Percentiles rank a stretch among this genome's conserved stretches.
Evolutionary conservation across 2,113 vertebrate species (phyloP).

Genomic region (Saguinus midas): DNA sequence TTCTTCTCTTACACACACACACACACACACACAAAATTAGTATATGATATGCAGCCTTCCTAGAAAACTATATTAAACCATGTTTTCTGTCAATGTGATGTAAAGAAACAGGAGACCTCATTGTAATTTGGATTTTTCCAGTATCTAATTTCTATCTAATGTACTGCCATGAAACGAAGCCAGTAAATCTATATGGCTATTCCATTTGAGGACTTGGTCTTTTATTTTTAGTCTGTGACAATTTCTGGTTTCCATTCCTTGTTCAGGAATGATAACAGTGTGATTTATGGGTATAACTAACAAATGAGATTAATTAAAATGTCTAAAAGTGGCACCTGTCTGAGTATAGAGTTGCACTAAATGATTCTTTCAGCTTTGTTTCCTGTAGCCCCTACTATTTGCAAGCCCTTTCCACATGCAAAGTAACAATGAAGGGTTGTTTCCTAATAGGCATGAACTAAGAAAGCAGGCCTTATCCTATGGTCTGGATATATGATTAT

Average conservation of each 20-base stretch:
- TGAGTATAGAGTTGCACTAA: slow-evolving; percentile 92
- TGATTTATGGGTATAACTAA: slow-evolving; percentile 96
- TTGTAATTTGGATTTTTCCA: slow-evolving; percentile 96
- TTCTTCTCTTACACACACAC: slow-evolving; percentile 33
- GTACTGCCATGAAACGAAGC: slow-evolving; percentile 90
- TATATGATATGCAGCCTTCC: slow-evolving; percentile 56
- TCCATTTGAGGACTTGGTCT: slow-evolving; percentile 81
- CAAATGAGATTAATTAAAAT: slow-evolving; percentile 99
- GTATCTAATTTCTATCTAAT: slow-evolving; percentile 91
- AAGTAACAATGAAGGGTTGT: slow-evolving; percentile 93
- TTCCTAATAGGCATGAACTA: slow-evolving; percentile 87
- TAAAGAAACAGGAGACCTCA: slow-evolving; percentile 94
- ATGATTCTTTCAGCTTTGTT: slow-evolving; percentile 91
- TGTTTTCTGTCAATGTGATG: slow-evolving; percentile 89
- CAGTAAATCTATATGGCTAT: slow-evolving; percentile 88
- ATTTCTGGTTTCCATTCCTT: slow-evolving; percentile 86
- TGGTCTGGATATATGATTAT: slow-evolving; percentile 86
- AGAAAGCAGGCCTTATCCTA: slow-evolving; percentile 88
- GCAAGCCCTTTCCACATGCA: slow-evolving; percentile 84
- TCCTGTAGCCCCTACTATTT: slow-evolving; percentile 88
- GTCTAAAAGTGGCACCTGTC: slow-evolving; percentile 92
- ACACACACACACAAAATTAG: neutral
- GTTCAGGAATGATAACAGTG: slow-evolving; percentile 88
- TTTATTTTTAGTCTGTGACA: slow-evolving; percentile 83
- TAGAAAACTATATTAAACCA: slow-evolving; percentile 85